Evolutionary conservation across 2,888 invertebrate species (phyloP).

Genomic region (Ennomos quercinarius): DNA sequence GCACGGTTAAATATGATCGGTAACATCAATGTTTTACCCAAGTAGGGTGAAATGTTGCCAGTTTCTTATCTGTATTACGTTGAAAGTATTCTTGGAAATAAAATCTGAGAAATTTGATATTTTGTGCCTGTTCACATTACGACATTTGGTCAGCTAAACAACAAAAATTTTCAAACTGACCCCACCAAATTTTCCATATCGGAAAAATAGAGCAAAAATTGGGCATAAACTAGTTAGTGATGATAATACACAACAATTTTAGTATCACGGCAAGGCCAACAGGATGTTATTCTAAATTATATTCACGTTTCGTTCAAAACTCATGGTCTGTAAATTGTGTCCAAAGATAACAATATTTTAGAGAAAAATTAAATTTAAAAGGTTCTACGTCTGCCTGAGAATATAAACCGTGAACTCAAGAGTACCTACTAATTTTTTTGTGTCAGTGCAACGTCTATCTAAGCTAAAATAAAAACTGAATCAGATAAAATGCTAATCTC

Average conservation of each 20-base stretch:
- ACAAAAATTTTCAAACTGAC: too few species aligned
- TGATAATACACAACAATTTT: conserved; percentile 33
- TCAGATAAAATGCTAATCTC: too few species aligned
- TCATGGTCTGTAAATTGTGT: conserved; percentile 18
- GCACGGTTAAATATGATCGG: conserved; percentile 31
- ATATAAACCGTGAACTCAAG: too few species aligned
- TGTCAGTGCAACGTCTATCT: too few species aligned
- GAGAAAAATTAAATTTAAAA: neutral
- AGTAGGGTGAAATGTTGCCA: conserved; percentile 34
- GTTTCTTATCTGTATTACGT: too few species aligned
- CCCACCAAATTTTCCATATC: conserved; percentile 6
- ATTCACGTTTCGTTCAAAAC: conserved; percentile 26
- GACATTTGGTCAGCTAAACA: too few species aligned
- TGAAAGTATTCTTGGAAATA: too few species aligned
- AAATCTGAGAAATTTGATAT: too few species aligned
- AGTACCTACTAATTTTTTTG: too few species aligned
- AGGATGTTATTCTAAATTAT: conserved; percentile 35
- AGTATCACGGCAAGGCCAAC: conserved; percentile 38
- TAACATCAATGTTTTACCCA: conserved; percentile 28
- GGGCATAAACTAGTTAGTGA: conserved; percentile 19
- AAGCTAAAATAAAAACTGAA: too few species aligned
- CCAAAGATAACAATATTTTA: conserved; percentile 16
- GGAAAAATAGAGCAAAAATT: conserved; percentile 25
- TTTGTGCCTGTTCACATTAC: too few species aligned
- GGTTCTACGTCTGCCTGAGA: too few species aligned